Evolutionary conservation across 1,140 invertebrate genomes (phyloP), one percentile per base, ranked within the genome.

Genomic region (Zaprionus africanus): DNA sequence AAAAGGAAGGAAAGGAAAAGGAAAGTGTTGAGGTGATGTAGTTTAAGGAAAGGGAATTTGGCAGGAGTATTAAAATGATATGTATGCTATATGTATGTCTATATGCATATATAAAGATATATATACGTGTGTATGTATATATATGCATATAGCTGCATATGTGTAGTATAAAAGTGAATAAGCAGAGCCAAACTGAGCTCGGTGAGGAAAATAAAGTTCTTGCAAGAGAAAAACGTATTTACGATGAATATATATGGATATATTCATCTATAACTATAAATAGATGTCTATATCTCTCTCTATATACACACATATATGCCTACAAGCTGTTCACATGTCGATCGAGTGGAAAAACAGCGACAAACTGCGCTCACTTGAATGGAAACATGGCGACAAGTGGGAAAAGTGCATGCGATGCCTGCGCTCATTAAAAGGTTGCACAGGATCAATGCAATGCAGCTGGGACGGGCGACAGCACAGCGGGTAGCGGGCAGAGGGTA

Each of bases 381-480:
- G 41, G 41, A 17, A 43, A 43, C 41, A 17, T 43, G 41, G 41
- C 41, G 41, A 43, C 41, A 43, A 43, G 41, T 43, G 41, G n/a
- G 41, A 2, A 43, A 43, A 17, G 7, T n/a, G n/a, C 41, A 46
- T n/a, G 9, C 41, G 38, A 41, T 34, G 38, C 38, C 38, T 41
- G 6, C n/a, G 7, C n/a, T 46, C n/a, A 46, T 17, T 46, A 46
- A n/a, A 17, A 46, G 41, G 41, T 7, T 17, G 41, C 41, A 46
- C 46, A 24, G 46, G 82, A 85, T 85, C 82, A 85, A 69, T 72
- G 75, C 82, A 34, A 34, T 34, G 31, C 31, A 54, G 63, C 63
- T 22, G 19, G 51, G 54, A 15, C 41, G 26, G 51, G 51, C n/a
- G 31, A 34, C 31, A 11, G 31, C 31, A 34, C 31, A 34, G 41